A percentile compares a stretch with the other conserved stretches of the same genome.
These are phyloP conservation scores for Mohoua ochrocephala DNA, from an alignment of 2,113 vertebrate species.

Conservation along the genomic window DNA sequence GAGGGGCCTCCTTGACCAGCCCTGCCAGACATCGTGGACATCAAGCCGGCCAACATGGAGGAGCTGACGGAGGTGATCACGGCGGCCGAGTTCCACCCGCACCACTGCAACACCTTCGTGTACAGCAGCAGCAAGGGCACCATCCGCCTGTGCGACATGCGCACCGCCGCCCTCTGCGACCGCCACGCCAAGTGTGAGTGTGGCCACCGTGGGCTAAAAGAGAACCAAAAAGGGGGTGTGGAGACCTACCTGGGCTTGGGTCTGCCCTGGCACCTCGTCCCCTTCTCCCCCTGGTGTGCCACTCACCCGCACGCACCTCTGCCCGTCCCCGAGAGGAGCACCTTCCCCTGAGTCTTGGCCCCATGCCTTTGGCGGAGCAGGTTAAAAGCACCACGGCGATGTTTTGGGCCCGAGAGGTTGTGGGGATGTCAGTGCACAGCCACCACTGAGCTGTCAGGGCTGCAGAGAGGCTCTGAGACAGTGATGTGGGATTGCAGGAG, in stretches of 20 bases:
- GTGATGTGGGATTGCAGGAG: not conserved
- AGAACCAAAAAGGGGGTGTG: not conserved
- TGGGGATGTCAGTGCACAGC: fast-evolving
- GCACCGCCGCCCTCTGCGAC: conserved; percentile 88
- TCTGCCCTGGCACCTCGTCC: not conserved
- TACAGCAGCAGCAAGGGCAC: conserved; percentile 99
- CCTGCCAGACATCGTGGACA: conserved; percentile 91
- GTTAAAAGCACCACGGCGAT: not conserved
- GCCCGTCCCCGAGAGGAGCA: not conserved
- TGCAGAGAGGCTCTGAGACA: not conserved
- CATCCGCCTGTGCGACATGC: conserved; percentile 94
- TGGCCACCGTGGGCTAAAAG: fast-evolving
- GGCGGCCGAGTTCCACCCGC: conserved; percentile 89
- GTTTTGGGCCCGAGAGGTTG: fast-evolving
- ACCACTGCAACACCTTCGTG: conserved; percentile 94
- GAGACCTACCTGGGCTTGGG: not conserved
- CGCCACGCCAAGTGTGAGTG: conserved; percentile 93
- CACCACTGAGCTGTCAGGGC: not conserved
- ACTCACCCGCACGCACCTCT: not conserved
- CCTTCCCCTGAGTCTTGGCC: not conserved
- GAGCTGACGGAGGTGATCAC: conserved; percentile 96
- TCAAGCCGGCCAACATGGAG: conserved; percentile 96
- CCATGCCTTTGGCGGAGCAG: not conserved
- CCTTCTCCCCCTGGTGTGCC: fast-evolving
- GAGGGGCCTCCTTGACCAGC: conserved; percentile 73